Percentiles rank a stretch among this genome's conserved stretches.
These are phyloP conservation scores for Brienomyrus longianalis DNA, from an alignment of 2,113 vertebrate genomes.

Conservation along the genomic window DNA sequence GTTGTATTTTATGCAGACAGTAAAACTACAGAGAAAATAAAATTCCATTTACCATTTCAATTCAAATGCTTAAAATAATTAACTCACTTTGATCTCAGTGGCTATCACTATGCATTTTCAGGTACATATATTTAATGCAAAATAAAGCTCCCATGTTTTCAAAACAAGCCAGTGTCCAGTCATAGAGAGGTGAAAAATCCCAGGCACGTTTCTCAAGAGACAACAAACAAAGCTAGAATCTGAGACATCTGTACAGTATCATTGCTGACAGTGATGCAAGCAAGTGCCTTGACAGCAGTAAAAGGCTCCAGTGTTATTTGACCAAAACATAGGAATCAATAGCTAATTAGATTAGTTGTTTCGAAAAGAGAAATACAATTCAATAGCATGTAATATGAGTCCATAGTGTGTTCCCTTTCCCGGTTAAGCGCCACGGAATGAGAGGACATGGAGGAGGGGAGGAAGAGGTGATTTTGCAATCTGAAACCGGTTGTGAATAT, in stretches of 20 bases:
- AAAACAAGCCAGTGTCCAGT: not conserved
- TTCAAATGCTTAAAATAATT: conserved; percentile 10
- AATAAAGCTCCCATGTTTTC: conserved; percentile 18
- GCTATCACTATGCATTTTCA: not conserved
- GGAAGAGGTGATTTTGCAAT: not conserved
- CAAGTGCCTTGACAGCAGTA: conserved; percentile 41
- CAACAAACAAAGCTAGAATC: not conserved
- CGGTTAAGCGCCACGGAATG: not conserved
- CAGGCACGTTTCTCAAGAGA: not conserved
- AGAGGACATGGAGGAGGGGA: not conserved
- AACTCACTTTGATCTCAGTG: not conserved
- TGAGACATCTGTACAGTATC: conserved; percentile 30
- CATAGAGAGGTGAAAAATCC: not conserved
- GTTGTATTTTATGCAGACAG: not conserved
- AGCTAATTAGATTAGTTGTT: conserved; percentile 26
- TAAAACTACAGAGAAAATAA: not conserved
- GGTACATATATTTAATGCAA: conserved; percentile 2
- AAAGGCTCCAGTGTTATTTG: conserved; percentile 51
- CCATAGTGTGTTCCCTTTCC: conserved; percentile 22
- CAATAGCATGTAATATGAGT: conserved; percentile 42
- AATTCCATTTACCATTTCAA: conserved; percentile 14
- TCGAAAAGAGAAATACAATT: conserved; percentile 35
- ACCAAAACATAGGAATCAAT: conserved; percentile 37
- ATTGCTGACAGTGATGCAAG: conserved; percentile 29
- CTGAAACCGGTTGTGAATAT: not conserved